Evolutionary conservation across 2,888 invertebrate species (phyloP).

Genomic region (Graphium colonna): DNA sequence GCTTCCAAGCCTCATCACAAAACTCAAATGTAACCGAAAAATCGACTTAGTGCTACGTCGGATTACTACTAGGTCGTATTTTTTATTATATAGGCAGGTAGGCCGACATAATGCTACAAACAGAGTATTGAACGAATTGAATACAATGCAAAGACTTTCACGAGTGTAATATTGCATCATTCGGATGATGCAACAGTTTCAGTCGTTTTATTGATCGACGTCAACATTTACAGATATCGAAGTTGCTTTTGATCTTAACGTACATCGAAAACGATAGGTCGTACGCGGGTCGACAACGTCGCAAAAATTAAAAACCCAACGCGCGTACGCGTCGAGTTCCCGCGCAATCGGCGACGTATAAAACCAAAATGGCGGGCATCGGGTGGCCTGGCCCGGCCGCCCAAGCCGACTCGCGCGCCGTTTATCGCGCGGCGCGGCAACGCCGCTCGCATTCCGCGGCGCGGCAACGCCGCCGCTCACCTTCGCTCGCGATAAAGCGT

Average conservation of each 20-base stretch:
- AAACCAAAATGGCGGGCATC: conserved; percentile 60
- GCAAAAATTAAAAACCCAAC: conserved; percentile 22
- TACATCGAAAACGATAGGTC: neutral
- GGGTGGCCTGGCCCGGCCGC: conserved; percentile 58
- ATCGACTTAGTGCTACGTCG: too few relatives aligned
- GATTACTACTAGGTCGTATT: too few relatives aligned
- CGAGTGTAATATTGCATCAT: neutral
- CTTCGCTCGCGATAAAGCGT: conserved; percentile 64
- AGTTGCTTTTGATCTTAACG: too few relatives aligned
- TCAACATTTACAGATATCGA: neutral
- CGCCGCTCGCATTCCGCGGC: conserved; percentile 68
- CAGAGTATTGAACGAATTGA: too few relatives aligned
- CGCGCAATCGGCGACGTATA: conserved; percentile 39
- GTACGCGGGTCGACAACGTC: neutral
- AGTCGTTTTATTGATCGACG: neutral
- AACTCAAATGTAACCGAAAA: too few relatives aligned
- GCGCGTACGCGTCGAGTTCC: conserved; percentile 36
- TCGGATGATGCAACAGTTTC: neutral
- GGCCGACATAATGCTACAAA: too few relatives aligned
- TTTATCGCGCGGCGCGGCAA: conserved; percentile 68
- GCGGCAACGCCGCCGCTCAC: conserved; percentile 65
- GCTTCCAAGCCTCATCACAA: too few relatives aligned
- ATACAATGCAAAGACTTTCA: neutral
- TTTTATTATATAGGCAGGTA: too few relatives aligned
- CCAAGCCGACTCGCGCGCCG: conserved; percentile 72